Base-by-base conservation (phyloP, 2,797 vertebrate genomes). In the Oophaga sylvatica region DNA sequence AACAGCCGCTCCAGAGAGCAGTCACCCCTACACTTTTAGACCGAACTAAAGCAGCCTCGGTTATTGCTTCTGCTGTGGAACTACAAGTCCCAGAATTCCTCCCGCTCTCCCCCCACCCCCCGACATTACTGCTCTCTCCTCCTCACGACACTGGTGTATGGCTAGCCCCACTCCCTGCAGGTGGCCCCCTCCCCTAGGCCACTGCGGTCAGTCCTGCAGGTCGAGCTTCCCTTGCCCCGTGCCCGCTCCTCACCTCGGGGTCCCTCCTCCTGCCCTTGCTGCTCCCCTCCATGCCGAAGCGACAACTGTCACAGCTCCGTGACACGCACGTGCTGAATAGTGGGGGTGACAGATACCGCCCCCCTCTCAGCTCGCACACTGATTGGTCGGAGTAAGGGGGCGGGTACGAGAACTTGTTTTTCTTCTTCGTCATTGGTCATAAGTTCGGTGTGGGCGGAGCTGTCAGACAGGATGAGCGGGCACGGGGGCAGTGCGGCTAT, bases 241-340 rank as follows among this genome's bases (percentile, higher is more conserved):
- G n/a, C 62, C 35, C 35, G 11, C 19, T 62, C 87, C 71, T 88
- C 87, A 88, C 87, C 87, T 88, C 87, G 5, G 83, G 15, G 5
- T 88, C 87, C 77, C 87, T 88, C 68, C 87, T 88, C 35, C 35
- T 41, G 68, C 67, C 59, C 65, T 85, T 88, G 77, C 83, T 8
- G 77, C 53, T 88, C 77, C 76, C 87, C 68, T 85, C 87, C 87
- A 88, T 88, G 83, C 41, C 59, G 82, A 65, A 3, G 26, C 17
- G 19, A 77, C 78, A 85, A 77, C 87, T 88, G 87, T 88, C 87
- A 56, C 67, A 73, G 77, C 75, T 63, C 87, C 48, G 57, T 81
- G 68, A 81, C 83, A 85, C 59, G 65, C 87, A 88, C 87, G 87
- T 88, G 87, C 77, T 22, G 31, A 3, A 2, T 9, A 48, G 59